phyloP scores from a whole-genome alignment of 2,888 invertebrate species.

The Charanyca ferruginea region DNA sequence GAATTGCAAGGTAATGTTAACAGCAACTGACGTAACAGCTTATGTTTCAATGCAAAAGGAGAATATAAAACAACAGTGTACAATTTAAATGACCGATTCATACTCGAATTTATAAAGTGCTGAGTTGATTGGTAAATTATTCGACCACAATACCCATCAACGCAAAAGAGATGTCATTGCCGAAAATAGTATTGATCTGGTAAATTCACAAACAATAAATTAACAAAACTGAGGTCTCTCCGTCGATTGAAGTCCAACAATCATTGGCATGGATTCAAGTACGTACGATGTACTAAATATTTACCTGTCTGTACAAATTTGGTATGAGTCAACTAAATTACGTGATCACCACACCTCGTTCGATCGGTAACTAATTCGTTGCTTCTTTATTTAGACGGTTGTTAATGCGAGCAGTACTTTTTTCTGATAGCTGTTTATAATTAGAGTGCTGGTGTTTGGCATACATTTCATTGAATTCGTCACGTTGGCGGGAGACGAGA shows the following conservation, averaged over 20 bases:
- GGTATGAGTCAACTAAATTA: constrained; percentile 75
- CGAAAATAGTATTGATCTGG: constrained; percentile 75
- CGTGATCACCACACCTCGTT: constrained; percentile 64
- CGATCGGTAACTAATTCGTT: constrained; percentile 65
- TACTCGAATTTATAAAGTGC: constrained; percentile 40
- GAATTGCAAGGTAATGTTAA: constrained; percentile 30
- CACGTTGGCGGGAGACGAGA: constrained; percentile 73
- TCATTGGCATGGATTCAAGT: constrained; percentile 87
- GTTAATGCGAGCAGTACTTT: constrained; percentile 71
- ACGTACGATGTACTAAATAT: constrained; percentile 85
- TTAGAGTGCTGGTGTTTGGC: constrained; percentile 81
- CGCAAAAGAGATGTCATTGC: constrained; percentile 69
- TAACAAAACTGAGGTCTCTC: constrained; percentile 80
- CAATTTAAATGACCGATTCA: constrained; percentile 30
- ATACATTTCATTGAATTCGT: constrained; percentile 81
- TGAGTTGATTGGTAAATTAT: constrained; percentile 49
- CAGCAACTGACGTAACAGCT: constrained; percentile 15
- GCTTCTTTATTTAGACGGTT: constrained; percentile 77
- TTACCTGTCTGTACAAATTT: constrained; percentile 85
- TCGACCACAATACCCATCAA: constrained; percentile 53
- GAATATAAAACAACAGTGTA: constrained; percentile 16
- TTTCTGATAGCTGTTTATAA: constrained; percentile 79
- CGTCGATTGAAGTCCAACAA: constrained; percentile 86
- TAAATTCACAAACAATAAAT: constrained; percentile 81
- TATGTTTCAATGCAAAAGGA: constrained; percentile 15